Evolutionary conservation across 2,797 vertebrate genomes (phyloP), one percentile per base, ranked within the genome.

Genomic region (Heliangelus exortis): DNA sequence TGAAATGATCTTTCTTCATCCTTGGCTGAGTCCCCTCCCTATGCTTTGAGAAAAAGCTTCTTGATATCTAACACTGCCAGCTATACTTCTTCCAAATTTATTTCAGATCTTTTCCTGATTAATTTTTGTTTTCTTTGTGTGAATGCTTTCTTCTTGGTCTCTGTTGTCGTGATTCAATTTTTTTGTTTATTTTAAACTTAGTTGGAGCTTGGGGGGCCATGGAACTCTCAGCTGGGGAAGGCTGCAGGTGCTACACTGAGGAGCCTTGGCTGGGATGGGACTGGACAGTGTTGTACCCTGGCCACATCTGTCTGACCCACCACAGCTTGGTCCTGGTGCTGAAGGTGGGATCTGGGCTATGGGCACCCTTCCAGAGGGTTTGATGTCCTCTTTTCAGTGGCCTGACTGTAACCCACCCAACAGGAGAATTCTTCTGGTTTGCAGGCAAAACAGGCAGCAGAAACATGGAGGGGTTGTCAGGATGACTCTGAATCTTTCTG

Each of bases 1-100:
- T 95, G 96, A 97, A 98, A 97, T 97, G 90, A 95, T 97, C 96
- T 98, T 97, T 96, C 76, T 97, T 98, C 96, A 98, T 96, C 96
- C 97, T 97, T 97, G 96, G 85, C 97, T 97, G 97, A 94, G 88
- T 93, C 89, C 90, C 90, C 87, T 95, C 96, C 96, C 59, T 33
- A 66, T 86, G 59, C 81, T 94, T 86, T 84, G 93, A 95, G 82
- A 79, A 95, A 96, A 97, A 91, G 63, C 95, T 93, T 81, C 91
- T 95, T 95, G 95, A 77, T 96, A 94, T 83, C 87, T 94, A 90
- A 86, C 48, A 76, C 91, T 87, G 91, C 71, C 88, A 95, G 92
- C 89, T 96, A 87, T 58, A 76, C 58, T 93, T 83, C 85, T 82
- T 84, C 79, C 67, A 66, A 41, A 80, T 88, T 84, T 95, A 66